These are phyloP conservation scores for Phthorimaea operculella DNA, from an alignment of 1,140 invertebrate genomes.

Conservation along the genomic window DNA sequence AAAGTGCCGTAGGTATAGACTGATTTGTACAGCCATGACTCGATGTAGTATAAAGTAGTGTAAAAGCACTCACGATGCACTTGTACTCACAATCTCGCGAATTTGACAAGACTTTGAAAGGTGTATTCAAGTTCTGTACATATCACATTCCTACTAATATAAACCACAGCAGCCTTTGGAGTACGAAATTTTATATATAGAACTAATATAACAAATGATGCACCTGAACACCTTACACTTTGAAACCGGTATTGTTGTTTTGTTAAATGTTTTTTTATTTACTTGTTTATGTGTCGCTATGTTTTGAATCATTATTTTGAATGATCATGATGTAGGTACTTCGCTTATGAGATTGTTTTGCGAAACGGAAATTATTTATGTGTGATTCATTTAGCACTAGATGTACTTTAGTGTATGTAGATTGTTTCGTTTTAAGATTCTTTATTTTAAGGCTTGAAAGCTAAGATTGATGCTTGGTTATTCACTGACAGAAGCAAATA, in stretches of 20 bases:
- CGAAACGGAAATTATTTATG: slow-evolving; percentile 60
- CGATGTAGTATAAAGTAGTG: slow-evolving; percentile 18
- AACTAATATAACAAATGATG: background rate
- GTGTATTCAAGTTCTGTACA: slow-evolving; percentile 12
- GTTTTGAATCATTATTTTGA: slow-evolving; percentile 42
- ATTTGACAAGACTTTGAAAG: slow-evolving; percentile 17
- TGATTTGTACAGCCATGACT: slow-evolving; percentile 61
- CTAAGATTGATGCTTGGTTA: slow-evolving; percentile 31
- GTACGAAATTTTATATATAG: no score
- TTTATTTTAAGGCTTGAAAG: slow-evolving; percentile 8
- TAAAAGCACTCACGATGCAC: slow-evolving; percentile 18
- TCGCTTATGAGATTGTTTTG: slow-evolving; percentile 56
- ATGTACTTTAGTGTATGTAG: slow-evolving; percentile 40
- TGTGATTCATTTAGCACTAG: slow-evolving; percentile 58
- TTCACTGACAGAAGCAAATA: background rate
- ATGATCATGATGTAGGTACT: slow-evolving; percentile 26
- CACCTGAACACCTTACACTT: slow-evolving; percentile 14
- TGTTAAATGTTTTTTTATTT: slow-evolving; percentile 60
- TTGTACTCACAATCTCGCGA: slow-evolving; percentile 21
- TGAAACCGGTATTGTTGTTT: slow-evolving; percentile 35
- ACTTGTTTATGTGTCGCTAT: slow-evolving; percentile 47
- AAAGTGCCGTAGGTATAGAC: slow-evolving; percentile 50
- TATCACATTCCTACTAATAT: background rate
- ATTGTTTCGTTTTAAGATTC: slow-evolving; percentile 28
- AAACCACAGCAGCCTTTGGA: no score